Evolutionary conservation across 2,113 vertebrate genomes (phyloP).

Genomic region (Rhabdornis inornatus): DNA sequence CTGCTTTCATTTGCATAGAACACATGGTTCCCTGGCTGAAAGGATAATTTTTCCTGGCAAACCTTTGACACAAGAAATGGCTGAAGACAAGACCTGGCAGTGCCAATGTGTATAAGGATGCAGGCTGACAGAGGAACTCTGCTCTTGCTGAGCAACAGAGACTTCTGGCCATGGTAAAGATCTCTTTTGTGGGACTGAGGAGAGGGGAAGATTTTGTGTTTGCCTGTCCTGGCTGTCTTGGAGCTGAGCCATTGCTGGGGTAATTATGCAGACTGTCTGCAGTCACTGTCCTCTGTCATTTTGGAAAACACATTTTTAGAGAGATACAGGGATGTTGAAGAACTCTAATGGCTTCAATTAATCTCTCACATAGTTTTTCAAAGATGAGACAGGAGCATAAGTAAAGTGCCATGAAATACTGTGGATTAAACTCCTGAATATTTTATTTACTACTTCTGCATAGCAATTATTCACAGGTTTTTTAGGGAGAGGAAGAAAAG

Average conservation of each 20-base stretch:
- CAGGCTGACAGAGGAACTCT: background rate
- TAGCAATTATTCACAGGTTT: background rate
- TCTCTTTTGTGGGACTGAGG: background rate
- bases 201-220: background rate
- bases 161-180: background rate
- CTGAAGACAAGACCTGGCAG: background rate
- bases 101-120: background rate
- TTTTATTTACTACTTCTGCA: background rate
- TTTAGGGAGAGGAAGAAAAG: background rate
- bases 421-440: background rate
- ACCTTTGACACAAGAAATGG: background rate
- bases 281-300: background rate
- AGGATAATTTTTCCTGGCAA: background rate
- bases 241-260: background rate
- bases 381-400: background rate
- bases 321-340: background rate
- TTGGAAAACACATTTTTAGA: background rate
- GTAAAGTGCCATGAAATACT: background rate
- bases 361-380: background rate
- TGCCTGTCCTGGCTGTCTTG: background rate
- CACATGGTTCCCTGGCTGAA: background rate
- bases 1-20: slow-evolving; percentile 13
- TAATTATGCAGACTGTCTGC: background rate
- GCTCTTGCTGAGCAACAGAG: background rate
- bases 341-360: background rate